phyloP scores from a whole-genome alignment of 2,797 vertebrate species.

The Tiaroga cobitis region DNA sequence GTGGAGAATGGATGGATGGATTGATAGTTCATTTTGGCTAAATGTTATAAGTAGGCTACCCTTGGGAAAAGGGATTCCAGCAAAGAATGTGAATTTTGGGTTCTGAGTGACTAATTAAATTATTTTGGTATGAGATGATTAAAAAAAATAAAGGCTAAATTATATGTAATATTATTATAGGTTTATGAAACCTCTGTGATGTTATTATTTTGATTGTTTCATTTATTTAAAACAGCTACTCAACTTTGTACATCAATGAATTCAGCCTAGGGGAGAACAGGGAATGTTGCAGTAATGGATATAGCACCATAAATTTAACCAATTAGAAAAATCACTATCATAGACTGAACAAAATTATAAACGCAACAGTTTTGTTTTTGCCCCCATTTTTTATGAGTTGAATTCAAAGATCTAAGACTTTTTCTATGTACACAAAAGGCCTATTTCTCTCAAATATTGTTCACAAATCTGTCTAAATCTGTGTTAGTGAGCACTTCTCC shows the following conservation, averaged over 20 bases:
- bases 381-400: no score
- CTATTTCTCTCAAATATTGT: no score
- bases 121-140: not conserved
- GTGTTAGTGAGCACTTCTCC: no score
- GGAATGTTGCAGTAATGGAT: not conserved
- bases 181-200: not conserved
- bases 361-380: no score
- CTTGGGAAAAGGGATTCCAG: no score
- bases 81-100: not conserved
- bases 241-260: not conserved
- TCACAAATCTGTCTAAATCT: no score
- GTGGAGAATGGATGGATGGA: not conserved
- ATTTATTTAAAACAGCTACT: not conserved
- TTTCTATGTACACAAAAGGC: no score
- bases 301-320: not conserved
- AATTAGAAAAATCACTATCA: constrained; percentile 8
- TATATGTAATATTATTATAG: not conserved
- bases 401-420: no score
- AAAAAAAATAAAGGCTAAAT: not conserved
- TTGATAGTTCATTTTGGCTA: not conserved
- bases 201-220: not conserved
- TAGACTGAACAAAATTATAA: no score
- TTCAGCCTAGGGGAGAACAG: not conserved
- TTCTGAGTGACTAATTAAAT: not conserved
- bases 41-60: no score